Base-by-base conservation (phyloP, 1,140 invertebrate genomes). In the Tetraneura akinire region DNA sequence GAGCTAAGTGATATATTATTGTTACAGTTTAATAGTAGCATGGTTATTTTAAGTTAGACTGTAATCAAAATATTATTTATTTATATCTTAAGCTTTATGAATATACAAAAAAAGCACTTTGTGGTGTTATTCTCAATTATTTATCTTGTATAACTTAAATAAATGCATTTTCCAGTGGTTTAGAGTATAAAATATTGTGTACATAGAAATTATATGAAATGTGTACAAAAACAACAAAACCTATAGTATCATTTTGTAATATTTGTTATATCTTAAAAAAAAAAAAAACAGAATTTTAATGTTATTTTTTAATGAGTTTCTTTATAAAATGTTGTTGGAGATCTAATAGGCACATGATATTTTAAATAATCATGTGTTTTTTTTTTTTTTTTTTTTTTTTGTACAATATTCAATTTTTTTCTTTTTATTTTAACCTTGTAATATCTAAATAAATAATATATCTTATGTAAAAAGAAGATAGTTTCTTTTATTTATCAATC, bases 31-130 rank as follows among this genome's bases (percentile, higher is more conserved):
- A 55, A 74, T 53, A 74, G 32, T 37, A 76, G 53, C 53, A 78
- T 26, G 51, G 21, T 76, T 78, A 78, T 76, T 55, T 73, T 76
- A 76, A 76, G n/a, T 55, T 76, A 76, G 71, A 51, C 49, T 76
- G 71, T 78, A 78, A 78, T 78, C 74, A 76, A 78, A 78, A 76
- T 42, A 76, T 37, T 57, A 60, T 78, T 78, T 78, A 78, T 78
- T 78, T 78, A 76, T 78, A 0, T 74, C 16, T 55, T 74, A 53
- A 74, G 68, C 68, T 71, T 76, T 76, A 47, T 76, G 71, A 29
- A 76, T 76, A 37, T 76, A 76, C 21, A 76, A 74, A 37, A 55
- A 57, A 23, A 53, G 70, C 47, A 73, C 70, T 26, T 11, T 53
- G 70, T 73, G 49, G 23, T 73, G 32, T 73, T 51, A 55, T 37